Conservation (phyloP, 1,140 invertebrate genomes). For the Drosophila grimshawi region DNA sequence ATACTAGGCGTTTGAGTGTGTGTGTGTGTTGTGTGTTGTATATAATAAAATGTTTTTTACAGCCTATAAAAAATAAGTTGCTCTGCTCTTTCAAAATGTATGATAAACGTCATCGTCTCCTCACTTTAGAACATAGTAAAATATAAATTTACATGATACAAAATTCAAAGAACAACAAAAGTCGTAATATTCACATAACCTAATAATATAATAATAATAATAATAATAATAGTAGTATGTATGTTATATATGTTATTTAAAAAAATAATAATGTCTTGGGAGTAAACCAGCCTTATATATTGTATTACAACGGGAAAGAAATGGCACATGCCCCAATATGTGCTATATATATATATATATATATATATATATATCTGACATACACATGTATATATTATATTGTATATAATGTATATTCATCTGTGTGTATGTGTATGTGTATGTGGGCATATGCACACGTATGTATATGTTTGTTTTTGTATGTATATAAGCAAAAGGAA, state of each 20-base stretch:
- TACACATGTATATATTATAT: conserved; percentile 44
- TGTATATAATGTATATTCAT: conserved; percentile 44
- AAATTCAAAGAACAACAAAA: conserved; percentile 40
- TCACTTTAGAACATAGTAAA: conserved; percentile 42
- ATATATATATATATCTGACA: background rate
- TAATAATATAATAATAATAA: conserved; percentile 33
- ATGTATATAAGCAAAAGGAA: conserved; percentile 76
- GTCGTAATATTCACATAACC: conserved; percentile 35
- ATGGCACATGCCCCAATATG: conserved; percentile 55
- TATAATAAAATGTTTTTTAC: conserved; percentile 45
- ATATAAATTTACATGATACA: conserved; percentile 47
- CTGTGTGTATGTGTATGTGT: conserved; percentile 21
- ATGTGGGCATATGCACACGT: conserved; percentile 57
- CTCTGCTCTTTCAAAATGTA: conserved; percentile 35
- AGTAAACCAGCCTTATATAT: conserved; percentile 84
- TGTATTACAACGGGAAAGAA: conserved; percentile 83
- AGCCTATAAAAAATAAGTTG: conserved; percentile 55
- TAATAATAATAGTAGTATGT: conserved; percentile 35
- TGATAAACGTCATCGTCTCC: conserved; percentile 8
- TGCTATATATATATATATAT: conserved; percentile 53
- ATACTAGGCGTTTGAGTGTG: conserved; percentile 4
- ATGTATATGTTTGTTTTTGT: conserved; percentile 49
- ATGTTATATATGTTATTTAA: conserved; percentile 31
- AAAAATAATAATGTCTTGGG: conserved; percentile 84
- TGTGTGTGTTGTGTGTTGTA: conserved; percentile 22